Evolutionary conservation across 2,113 vertebrate species (phyloP), one percentile per base, ranked within the genome.

Genomic region (Argyrosomus japonicus): DNA sequence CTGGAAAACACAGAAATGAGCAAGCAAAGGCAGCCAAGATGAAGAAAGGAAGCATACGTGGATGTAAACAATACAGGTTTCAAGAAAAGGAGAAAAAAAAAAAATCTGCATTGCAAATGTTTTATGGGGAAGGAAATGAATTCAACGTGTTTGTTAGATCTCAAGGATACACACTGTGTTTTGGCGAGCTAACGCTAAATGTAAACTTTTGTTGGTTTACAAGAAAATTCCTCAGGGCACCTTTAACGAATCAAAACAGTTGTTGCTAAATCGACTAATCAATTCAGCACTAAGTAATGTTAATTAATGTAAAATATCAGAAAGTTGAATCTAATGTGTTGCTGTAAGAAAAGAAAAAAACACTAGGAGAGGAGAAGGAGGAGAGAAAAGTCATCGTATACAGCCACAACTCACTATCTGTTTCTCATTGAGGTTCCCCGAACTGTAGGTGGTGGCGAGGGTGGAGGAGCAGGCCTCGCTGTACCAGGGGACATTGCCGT

Each of bases 381-480:
- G 2, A 62, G 95, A 0, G 96, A 97, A 25, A 0, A 96, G 95
- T 96, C 96, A 96, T 6, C 10, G 14, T 2, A 68, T 51, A 96
- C 95, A 96, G 96, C 92, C 23, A 96, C 95, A 1, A 97, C 98
- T 97, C 93, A 99, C 98, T 0, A 99, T 99, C 92, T 99, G 98
- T 91, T 99, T 99, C 94, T 99, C 98, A 0, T 97, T 97, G 93
- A 96, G 94, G 94, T 96, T 96, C 87, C 98, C 98, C 0, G 98
- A 99, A 95, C 98, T 99, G 95, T 98, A 99, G 72, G 98, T 99
- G 73, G 97, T 97, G 93, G 98, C 98, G 0, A 99, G 97, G 3
- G 98, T 99, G 92, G 98, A 99, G 32, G 98, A 99, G 93, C 98
- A 99, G 84, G 97, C 97, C 95, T 99, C 98, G 4, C 98, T 99